phyloP scores from a whole-genome alignment of 2,888 invertebrate genomes.

The Cosmia pyralina region DNA sequence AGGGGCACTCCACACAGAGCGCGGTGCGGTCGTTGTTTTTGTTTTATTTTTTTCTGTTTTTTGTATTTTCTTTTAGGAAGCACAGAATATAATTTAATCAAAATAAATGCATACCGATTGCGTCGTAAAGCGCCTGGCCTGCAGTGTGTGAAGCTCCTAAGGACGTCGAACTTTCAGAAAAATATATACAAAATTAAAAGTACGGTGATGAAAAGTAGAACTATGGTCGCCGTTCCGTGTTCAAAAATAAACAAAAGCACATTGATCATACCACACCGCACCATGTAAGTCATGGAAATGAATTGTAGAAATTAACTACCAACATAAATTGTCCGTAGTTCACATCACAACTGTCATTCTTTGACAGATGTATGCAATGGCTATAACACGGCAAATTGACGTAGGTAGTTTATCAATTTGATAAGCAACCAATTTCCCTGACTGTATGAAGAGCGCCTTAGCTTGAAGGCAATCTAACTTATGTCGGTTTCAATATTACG shows the following conservation, averaged over 20 bases:
- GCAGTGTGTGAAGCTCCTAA: not conserved
- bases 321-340: not conserved
- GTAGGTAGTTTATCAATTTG: not conserved
- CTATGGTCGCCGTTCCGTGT: not conserved
- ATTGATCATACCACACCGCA: not conserved
- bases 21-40: not conserved
- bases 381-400: too few relatives aligned
- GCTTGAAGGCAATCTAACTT: conserved; percentile 34
- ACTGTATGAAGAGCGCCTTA: conserved; percentile 6
- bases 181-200: not conserved
- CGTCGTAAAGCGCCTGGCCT: not conserved
- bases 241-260: not conserved
- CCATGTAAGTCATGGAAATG: not conserved
- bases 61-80: conserved; percentile 3
- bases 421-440: not conserved
- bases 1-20: conserved; percentile 3
- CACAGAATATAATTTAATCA: not conserved
- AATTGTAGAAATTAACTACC: not conserved
- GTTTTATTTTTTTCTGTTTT: not conserved
- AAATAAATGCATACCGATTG: not conserved
- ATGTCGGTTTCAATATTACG: conserved; percentile 12
- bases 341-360: not conserved
- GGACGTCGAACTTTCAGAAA: not conserved
- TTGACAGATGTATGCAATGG: not conserved
- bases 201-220: not conserved